Evolutionary conservation across 2,888 invertebrate species (phyloP).

Genomic region (Phorcus lineatus): DNA sequence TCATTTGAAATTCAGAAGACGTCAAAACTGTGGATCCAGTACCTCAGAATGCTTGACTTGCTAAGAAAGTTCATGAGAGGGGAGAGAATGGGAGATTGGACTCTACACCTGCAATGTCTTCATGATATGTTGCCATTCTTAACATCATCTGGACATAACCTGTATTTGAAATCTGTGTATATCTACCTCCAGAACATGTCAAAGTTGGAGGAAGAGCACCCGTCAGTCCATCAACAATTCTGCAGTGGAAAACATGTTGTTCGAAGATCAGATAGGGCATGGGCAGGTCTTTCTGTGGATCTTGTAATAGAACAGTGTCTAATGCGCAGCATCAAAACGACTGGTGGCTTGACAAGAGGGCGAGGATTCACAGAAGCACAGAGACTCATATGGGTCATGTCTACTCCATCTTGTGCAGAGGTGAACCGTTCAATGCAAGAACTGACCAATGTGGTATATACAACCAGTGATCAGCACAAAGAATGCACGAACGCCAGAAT

Average conservation of each 20-base stretch:
- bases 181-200: not conserved
- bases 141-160: not conserved
- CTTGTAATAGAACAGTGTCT: slow-evolving; percentile 8
- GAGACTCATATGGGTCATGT: not conserved
- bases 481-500: not conserved
- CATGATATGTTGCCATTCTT: not conserved
- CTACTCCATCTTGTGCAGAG: too few species aligned
- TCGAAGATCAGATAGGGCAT: not conserved
- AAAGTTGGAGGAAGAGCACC: not conserved
- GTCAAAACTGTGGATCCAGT: slow-evolving; percentile 3
- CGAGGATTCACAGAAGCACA: not conserved
- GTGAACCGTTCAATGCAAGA: slow-evolving; percentile 12
- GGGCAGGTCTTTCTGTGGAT: not conserved
- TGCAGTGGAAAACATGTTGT: not conserved
- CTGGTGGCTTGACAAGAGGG: slow-evolving; percentile 12
- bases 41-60: not conserved
- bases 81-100: not conserved
- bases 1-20: not conserved
- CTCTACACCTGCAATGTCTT: not conserved
- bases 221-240: not conserved
- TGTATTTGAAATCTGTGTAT: not conserved
- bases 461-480: slow-evolving; percentile 1
- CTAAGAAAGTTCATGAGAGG: slow-evolving; percentile 1
- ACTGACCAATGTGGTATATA: not conserved
- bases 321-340: slow-evolving; percentile 16